Evolutionary conservation across 2,888 invertebrate genomes (phyloP).

Genomic region (Polydesmus complanatus): DNA sequence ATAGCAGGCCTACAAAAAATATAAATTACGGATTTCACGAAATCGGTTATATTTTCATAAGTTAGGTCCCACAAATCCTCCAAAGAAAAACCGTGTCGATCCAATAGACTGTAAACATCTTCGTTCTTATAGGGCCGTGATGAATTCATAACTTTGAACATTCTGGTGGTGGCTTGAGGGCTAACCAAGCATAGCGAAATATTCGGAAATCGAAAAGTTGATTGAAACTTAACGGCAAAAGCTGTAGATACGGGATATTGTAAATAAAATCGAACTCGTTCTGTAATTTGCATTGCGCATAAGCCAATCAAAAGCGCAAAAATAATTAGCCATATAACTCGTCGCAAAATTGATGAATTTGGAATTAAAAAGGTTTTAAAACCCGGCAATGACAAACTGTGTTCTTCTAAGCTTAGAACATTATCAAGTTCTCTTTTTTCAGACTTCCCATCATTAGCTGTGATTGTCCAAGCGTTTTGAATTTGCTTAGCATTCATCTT

Average conservation of each 20-base stretch:
- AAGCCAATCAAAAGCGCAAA: neutral
- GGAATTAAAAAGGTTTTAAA: neutral
- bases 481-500: neutral
- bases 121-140: neutral
- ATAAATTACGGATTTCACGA: too few relatives aligned
- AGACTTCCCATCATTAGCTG: neutral
- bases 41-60: too few relatives aligned
- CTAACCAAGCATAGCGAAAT: neutral
- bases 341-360: neutral
- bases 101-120: neutral
- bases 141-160: neutral
- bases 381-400: neutral
- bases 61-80: constrained; percentile 7
- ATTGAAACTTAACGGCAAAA: neutral
- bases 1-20: too few relatives aligned
- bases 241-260: constrained; percentile 6
- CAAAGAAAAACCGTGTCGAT: neutral
- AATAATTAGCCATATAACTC: neutral
- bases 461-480: neutral
- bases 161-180: neutral
- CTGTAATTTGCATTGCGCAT: constrained; percentile 2
- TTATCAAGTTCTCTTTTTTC: neutral
- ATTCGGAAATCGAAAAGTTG: neutral
- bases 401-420: neutral
- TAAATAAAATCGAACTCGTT: constrained; percentile 3